Evolutionary conservation across 2,888 invertebrate species (phyloP).

Genomic region (Mycalesis mineus): DNA sequence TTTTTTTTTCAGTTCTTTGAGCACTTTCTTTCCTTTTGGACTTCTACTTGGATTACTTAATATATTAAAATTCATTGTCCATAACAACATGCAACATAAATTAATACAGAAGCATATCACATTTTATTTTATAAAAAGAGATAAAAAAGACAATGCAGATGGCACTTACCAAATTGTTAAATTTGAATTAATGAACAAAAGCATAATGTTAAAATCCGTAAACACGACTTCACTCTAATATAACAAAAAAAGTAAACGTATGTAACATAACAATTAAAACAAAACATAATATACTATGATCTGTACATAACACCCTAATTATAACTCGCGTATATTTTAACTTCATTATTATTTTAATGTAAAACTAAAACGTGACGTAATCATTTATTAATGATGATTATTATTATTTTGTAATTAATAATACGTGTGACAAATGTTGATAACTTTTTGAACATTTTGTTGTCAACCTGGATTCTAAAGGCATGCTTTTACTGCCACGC

Average conservation of each 20-base stretch:
- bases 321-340: not conserved
- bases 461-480: not conserved
- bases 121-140: too few species aligned
- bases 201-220: slow-evolving; percentile 1
- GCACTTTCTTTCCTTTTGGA: too few species aligned
- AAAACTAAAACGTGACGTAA: not conserved
- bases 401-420: not conserved
- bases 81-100: too few species aligned
- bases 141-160: too few species aligned
- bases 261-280: slow-evolving; percentile 6
- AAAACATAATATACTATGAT: slow-evolving; percentile 6
- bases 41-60: too few species aligned
- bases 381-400: not conserved
- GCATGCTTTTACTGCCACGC: too few species aligned
- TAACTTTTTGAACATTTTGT: not conserved
- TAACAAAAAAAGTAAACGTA: not conserved
- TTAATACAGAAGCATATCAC: too few species aligned
- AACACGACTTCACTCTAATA: not conserved
- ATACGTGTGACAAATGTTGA: slow-evolving; percentile 14
- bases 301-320: slow-evolving; percentile 4
- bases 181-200: too few species aligned
- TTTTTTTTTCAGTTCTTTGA: too few species aligned
- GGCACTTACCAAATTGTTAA: too few species aligned
- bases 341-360: not conserved
- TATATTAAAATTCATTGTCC: too few species aligned